A percentile compares a stretch with the other conserved stretches of the same genome.
Evolutionary conservation across 2,113 vertebrate species (phyloP).

Genomic region (Cynocephalus volans): DNA sequence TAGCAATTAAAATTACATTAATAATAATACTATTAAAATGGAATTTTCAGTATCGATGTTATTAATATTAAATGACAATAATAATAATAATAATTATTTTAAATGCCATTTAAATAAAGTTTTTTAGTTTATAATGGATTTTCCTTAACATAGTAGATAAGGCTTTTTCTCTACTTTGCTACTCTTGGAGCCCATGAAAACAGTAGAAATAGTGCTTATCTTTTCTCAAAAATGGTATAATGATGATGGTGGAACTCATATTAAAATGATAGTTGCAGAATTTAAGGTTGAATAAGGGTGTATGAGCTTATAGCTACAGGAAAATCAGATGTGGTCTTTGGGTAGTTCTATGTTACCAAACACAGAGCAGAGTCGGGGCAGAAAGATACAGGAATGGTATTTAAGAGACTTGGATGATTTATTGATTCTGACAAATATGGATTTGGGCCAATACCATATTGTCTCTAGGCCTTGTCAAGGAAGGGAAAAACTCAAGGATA

Average conservation of each 20-base stretch:
- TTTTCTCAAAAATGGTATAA: background rate
- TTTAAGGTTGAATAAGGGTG: background rate
- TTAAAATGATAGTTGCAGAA: background rate
- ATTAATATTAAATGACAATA: background rate
- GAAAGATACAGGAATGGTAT: background rate
- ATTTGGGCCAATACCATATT: background rate
- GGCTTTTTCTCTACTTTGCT: background rate
- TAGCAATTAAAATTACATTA: background rate
- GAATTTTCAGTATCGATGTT: background rate
- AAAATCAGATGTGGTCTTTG: background rate
- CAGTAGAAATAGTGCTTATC: background rate
- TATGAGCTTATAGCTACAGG: background rate
- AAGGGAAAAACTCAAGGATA: background rate
- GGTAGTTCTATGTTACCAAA: background rate
- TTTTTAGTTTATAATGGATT: background rate
- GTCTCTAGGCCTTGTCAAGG: background rate
- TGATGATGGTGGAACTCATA: background rate
- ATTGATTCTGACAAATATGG: background rate
- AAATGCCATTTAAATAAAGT: background rate
- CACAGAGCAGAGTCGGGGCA: background rate
- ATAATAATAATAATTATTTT: background rate
- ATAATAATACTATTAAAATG: background rate
- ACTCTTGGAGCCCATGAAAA: background rate
- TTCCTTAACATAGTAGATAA: background rate
- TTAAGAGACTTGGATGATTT: background rate